phyloP scores from a whole-genome alignment of 2,113 vertebrate species.

The Lophochroa leadbeateri region DNA sequence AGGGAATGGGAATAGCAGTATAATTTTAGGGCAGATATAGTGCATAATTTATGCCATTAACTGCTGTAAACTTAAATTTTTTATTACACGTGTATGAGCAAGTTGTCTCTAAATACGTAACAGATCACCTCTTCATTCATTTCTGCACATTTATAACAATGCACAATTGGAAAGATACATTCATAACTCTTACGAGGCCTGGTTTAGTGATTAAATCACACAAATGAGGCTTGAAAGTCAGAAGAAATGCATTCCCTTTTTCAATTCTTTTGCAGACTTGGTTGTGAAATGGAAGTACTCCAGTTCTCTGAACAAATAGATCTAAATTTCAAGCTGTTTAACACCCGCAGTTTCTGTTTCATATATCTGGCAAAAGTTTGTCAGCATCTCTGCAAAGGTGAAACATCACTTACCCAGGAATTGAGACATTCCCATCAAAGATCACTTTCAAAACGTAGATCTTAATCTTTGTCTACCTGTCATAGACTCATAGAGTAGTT shows the following conservation, averaged over 20 bases:
- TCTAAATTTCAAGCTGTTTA: neutral
- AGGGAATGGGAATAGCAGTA: neutral
- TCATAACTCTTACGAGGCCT: neutral
- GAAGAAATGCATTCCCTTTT: neutral
- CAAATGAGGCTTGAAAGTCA: neutral
- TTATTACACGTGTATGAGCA: neutral
- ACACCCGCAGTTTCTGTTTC: neutral
- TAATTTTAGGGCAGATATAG: neutral
- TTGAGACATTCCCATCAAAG: neutral
- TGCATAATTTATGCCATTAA: neutral
- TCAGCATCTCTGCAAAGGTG: neutral
- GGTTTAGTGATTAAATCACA: neutral
- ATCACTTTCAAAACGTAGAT: neutral
- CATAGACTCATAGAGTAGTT: neutral
- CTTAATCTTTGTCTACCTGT: neutral
- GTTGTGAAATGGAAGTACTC: neutral
- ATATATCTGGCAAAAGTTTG: neutral
- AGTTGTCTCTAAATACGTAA: neutral
- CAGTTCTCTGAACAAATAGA: neutral
- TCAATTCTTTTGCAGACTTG: neutral
- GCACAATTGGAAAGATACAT: neutral
- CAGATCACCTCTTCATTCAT: neutral
- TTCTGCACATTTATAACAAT: neutral
- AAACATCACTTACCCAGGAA: neutral
- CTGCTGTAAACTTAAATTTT: neutral